Base-by-base conservation (phyloP, 2,888 invertebrate genomes). In the Synanthedon andrenaeformis region DNA sequence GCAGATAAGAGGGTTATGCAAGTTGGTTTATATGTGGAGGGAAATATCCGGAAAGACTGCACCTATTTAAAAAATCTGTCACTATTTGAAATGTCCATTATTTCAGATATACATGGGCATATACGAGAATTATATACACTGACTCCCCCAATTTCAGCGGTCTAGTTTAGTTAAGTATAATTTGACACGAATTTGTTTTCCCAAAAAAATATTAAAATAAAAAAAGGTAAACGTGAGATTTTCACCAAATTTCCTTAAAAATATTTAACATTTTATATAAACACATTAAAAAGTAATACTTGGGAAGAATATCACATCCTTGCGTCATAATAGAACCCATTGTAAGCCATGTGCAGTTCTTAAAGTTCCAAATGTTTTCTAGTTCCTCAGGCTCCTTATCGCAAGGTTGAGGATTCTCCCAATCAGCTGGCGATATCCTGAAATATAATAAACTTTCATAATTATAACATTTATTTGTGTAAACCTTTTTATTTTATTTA, bases 321-420 rank as follows among this genome's bases (percentile, higher is more conserved):
- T 97, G 96, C 53, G 94, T 94, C 93, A 97, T 95, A 62, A 97
- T 92, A 0, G 96, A 95, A 1, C 96, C 96, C 77, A 96, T 91
- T 1, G 96, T 95, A 56, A 98, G 90, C 98, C 98, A 99, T 57
- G 96, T 91, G 61, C 96, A 95, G 79, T 97, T 98, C 82, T 92
- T 90, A 68, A 94, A 88, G 57, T 90, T 92, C 91, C 97, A 97
- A 65, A 93, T 92, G 71, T 97, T 97, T 82, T 97, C 96, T 57
- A 97, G 88, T 66, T 95, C 95, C 62, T 95, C 93, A 14, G 95
- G 92, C 70, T 93, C 93, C 56, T 91, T 90, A 66, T 95, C 93
- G 74, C 96, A 96, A 0, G 96, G 96, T 77, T 97, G 96, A 10
- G 96, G 95, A 82, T 96, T 96, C 76, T 95, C 94, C 96, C 96